Base-by-base conservation (phyloP, 1,140 invertebrate genomes). In the Aphelinus atriplicis region DNA sequence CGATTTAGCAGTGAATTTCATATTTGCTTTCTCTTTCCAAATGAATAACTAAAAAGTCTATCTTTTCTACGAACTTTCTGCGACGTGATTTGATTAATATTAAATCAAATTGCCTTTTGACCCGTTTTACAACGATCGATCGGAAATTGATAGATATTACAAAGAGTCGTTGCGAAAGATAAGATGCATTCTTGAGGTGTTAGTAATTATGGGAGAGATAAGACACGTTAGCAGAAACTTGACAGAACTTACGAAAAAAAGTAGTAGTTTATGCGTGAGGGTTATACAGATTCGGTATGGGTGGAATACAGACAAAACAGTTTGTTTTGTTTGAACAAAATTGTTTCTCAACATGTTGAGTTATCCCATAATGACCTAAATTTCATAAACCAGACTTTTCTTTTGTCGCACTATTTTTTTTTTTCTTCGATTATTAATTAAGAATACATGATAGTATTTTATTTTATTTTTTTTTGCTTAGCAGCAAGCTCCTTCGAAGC, bases 151-250 rank as follows among this genome's bases (percentile, higher is more conserved):
- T 66, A 46, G 58, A 60, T 57, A 61, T 73, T 57, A 67, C 45
- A 73, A 73, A 60, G 56, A 73, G 46, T 61, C 26, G 43, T 62
- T 68, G 55, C 47, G 66, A 73, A 46, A 61, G 55, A 53, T 66
- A n/a, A 68, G 46, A 65, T 65, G n/a, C n/a, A 53, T 73, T 60
- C 42, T 67, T n/a, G 71, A 73, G 48, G 56, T 67, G 26, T 67
- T 60, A 61, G 72, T 51, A 68, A 68, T 74, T 62, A 68, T 46
- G 58, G 57, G 72, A 74, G 72, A 74, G 65, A 73, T 53, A 67
- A 73, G 71, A 62, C 63, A 67, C 50, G 58, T 50, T 51, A 74
- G 64, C 58, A 74, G 71, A 67, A 73, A 74, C 65, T 74, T 46
- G 58, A 68, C 67, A 57, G 64, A 74, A 64, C 57, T 56, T 74